These are phyloP conservation scores for Apoda limacodes DNA, from an alignment of 2,888 invertebrate genomes.

Conservation along the genomic window DNA sequence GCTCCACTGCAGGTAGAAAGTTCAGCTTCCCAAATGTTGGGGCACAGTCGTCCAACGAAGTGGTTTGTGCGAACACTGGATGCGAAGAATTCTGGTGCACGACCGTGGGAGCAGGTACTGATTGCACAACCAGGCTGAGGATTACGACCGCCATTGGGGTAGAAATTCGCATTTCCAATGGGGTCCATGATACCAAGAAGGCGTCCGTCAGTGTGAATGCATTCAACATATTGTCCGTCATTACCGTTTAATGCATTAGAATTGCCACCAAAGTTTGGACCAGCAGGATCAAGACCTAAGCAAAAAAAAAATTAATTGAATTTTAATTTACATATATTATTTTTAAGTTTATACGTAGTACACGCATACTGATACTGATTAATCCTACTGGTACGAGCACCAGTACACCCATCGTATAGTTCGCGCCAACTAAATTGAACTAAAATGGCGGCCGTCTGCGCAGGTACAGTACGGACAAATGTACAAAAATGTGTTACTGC, in stretches of 20 bases:
- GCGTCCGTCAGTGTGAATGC: constrained; percentile 49
- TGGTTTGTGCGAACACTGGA: constrained; percentile 36
- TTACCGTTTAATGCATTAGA: constrained; percentile 30
- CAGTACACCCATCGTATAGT: no score
- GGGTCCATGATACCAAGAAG: constrained; percentile 39
- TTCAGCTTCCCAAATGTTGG: constrained; percentile 29
- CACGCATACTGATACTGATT: no score
- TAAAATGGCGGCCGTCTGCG: no score
- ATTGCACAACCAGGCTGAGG: constrained; percentile 45
- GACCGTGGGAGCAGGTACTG: constrained; percentile 43
- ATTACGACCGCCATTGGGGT: constrained; percentile 48
- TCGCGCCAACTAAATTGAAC: no score
- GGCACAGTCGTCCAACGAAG: constrained; percentile 34
- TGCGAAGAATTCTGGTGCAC: constrained; percentile 37
- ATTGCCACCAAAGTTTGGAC: constrained; percentile 40
- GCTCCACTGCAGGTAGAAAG: constrained; percentile 29
- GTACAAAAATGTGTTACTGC: no score
- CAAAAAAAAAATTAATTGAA: constrained; percentile 4
- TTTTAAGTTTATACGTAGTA: background rate
- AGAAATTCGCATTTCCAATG: constrained; percentile 43
- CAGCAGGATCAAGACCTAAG: constrained; percentile 48
- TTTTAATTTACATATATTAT: no score
- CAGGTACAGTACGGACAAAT: no score
- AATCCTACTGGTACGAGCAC: no score
- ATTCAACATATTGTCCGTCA: constrained; percentile 41